A percentile compares a stretch with the other conserved stretches of the same genome.
Conservation (phyloP, 2,113 vertebrate genomes). For the Myotis brandtii region DNA sequence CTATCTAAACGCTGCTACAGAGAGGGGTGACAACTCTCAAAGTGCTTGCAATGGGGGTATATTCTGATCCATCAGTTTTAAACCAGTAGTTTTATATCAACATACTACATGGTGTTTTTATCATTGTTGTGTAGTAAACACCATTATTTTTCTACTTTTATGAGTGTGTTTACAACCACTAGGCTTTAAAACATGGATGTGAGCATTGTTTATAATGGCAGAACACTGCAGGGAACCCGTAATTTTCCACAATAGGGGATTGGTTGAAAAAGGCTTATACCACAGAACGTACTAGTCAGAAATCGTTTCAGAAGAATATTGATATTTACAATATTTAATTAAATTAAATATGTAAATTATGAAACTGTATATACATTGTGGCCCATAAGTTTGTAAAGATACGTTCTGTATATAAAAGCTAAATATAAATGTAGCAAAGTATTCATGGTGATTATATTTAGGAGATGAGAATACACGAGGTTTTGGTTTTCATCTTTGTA, state of each 20-base stretch:
- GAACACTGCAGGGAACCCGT: neutral
- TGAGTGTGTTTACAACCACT: neutral
- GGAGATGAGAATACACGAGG: neutral
- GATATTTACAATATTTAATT: neutral
- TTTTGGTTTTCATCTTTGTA: conserved; percentile 22
- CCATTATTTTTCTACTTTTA: neutral
- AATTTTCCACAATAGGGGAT: neutral
- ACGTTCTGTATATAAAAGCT: neutral
- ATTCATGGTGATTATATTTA: neutral
- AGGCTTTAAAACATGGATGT: neutral
- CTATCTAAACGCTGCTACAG: neutral
- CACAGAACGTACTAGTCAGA: neutral
- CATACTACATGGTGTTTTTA: neutral
- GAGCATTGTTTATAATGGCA: neutral
- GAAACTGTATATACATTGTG: neutral
- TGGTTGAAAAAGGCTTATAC: neutral
- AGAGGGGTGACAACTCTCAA: neutral
- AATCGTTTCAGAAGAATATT: conserved; percentile 4
- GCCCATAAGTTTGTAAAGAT: neutral
- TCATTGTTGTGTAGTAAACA: neutral
- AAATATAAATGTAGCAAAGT: neutral
- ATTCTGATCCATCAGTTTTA: neutral
- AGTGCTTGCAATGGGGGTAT: neutral
- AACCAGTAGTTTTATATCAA: neutral
- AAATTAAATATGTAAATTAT: conserved; percentile 14